Base-by-base conservation (phyloP, 1,140 invertebrate genomes). In the Protaetia brevitarsis region DNA sequence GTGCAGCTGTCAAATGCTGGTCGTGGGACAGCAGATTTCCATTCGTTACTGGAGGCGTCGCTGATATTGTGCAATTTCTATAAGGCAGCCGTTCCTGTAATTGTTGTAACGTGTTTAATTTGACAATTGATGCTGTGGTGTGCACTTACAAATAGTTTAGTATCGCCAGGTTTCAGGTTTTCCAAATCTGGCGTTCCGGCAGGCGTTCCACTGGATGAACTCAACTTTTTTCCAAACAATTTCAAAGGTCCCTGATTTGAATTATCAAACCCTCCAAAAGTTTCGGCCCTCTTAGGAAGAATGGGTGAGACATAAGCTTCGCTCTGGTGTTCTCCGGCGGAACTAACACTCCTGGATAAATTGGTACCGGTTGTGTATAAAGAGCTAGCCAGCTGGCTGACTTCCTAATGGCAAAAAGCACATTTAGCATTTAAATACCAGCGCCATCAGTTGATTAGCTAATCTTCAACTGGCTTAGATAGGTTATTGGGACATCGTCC, bases 261-360 rank as follows among this genome's bases (percentile, higher is more conserved):
- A 67, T 89, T 88, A 79, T 97, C 95, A 76, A 97, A 97, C 1
- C 95, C 95, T 7, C 93, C 93, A 81, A 97, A 97, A 0, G 95
- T 97, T 81, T 97, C 95, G 0, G 95, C 94, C 29, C 95, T 82
- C 72, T 94, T 90, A 3, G 95, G 94, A 64, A 97, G 78, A 16
- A 91, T 89, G 6, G 93, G 89, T 16, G 90, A 90, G 36, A 90
- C 85, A 74, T 92, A 94, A 6, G 88, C 86, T 6, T 88, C 87
- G 72, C 90, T 94, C 66, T 95, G 90, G 65, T 92, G 87, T 79
- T 97, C 95, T 13, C 94, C 94, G 3, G 91, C 94, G 26, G 93
- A 96, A 79, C 93, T 96, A 1, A 94, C 89, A 75, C 93, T 95
- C 56, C 95, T 85, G 8, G 92, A 93, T 8, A 96, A 79, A 60